phyloP scores from a whole-genome alignment of 1,140 invertebrate species.

The Berghia stephanieae region DNA sequence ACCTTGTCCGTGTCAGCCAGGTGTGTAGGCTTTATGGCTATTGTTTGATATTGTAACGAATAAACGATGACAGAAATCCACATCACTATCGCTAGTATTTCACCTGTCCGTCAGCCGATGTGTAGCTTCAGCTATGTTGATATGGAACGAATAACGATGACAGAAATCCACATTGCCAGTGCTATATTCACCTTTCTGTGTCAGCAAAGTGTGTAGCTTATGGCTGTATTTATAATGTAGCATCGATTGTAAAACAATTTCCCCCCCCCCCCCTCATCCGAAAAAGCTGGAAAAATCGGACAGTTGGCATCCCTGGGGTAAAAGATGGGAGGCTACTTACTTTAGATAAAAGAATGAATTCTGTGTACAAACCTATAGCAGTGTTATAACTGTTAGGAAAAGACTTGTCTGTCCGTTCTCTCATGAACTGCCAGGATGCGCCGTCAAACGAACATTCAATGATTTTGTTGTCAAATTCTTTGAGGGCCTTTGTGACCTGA shows the following conservation, averaged over 20 bases:
- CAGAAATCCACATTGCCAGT: no score
- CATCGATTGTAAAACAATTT: neutral
- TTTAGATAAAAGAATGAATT: neutral
- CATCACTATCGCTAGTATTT: no score
- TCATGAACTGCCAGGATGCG: constrained; percentile 91
- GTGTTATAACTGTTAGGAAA: constrained; percentile 91
- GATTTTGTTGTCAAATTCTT: constrained; percentile 89
- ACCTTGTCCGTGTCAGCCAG: no score
- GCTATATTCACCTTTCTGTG: neutral
- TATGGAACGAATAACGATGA: no score
- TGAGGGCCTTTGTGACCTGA: constrained; percentile 75
- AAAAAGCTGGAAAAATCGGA: neutral
- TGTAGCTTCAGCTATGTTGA: no score
- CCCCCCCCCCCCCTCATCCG: neutral
- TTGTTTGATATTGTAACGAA: no score
- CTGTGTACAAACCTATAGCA: constrained; percentile 73
- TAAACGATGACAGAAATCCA: no score
- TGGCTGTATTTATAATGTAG: neutral
- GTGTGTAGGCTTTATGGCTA: no score
- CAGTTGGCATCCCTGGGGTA: neutral
- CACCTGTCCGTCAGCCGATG: no score
- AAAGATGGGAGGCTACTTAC: neutral
- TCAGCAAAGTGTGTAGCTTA: neutral
- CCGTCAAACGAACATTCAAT: constrained; percentile 87
- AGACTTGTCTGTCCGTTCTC: constrained; percentile 96